These are phyloP conservation scores for Prionailurus viverrinus DNA, from an alignment of 2,113 vertebrate species.

Conservation along the genomic window DNA sequence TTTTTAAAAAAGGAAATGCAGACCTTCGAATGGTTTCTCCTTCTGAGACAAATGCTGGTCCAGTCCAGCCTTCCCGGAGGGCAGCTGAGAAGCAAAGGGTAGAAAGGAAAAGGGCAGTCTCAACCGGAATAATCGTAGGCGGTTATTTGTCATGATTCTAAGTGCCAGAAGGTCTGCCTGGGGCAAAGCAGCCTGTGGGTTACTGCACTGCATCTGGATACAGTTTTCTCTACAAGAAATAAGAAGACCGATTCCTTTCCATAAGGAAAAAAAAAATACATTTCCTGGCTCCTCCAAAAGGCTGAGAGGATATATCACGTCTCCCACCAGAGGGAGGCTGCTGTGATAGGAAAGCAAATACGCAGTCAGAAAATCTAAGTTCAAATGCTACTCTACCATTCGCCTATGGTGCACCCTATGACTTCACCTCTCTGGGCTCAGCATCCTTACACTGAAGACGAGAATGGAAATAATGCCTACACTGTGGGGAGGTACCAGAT, in stretches of 20 bases:
- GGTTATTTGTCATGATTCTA: neutral
- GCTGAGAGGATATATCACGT: neutral
- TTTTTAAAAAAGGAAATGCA: neutral
- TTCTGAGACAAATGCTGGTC: neutral
- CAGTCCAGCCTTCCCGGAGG: neutral
- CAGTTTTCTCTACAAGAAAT: neutral
- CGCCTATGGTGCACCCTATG: neutral
- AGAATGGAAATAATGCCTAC: neutral
- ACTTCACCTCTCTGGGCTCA: neutral
- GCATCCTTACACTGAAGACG: neutral
- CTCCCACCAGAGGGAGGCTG: neutral
- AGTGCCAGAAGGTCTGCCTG: neutral
- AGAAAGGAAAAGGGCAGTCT: neutral
- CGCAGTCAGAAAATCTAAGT: slow-evolving; percentile 31
- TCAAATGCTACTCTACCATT: neutral
- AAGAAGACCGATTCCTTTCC: neutral
- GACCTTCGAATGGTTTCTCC: neutral
- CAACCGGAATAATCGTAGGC: neutral
- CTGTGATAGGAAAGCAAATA: neutral
- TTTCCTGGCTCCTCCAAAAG: neutral
- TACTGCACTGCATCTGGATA: neutral
- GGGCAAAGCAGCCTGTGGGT: neutral
- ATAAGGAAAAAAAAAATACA: neutral
- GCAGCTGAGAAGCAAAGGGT: neutral
- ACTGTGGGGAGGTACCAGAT: neutral